These are phyloP conservation scores for Riptortus pedestris DNA, from an alignment of 1,140 invertebrate species.

Conservation along the genomic window DNA sequence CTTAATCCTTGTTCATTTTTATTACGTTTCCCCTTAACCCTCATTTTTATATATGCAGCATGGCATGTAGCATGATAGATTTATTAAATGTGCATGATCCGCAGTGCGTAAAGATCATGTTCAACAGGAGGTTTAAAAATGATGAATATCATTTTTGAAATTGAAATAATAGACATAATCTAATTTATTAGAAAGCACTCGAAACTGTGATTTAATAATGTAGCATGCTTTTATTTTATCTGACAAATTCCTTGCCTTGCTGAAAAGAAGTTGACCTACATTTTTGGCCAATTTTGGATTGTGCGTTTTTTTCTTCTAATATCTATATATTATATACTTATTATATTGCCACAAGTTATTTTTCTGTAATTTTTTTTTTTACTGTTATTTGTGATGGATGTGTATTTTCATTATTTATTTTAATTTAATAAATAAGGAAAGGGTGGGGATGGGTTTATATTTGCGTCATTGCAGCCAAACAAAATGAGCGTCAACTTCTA, in stretches of 20 bases:
- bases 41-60: constrained; percentile 33
- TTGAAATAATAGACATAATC: too few species aligned
- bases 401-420: constrained; percentile 20
- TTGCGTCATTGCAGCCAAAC: constrained; percentile 48
- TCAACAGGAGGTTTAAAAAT: too few species aligned
- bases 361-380: constrained; percentile 28
- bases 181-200: too few species aligned
- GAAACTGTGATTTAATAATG: too few species aligned
- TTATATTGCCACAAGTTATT: constrained; percentile 21
- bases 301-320: constrained; percentile 41
- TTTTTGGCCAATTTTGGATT: constrained; percentile 66
- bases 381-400: constrained; percentile 26
- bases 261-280: constrained; percentile 86
- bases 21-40: constrained; percentile 35
- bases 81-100: not conserved
- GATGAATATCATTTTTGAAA: too few species aligned
- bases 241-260: constrained; percentile 40
- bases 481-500: constrained; percentile 93
- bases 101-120: too few species aligned
- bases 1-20: constrained; percentile 22
- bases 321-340: constrained; percentile 36
- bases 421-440: not conserved
- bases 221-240: constrained; percentile 25
- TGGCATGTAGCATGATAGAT: constrained; percentile 22
- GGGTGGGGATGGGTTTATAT: not conserved